These are phyloP conservation scores for Apoderus coryli DNA, from an alignment of 2,888 invertebrate species.

Conservation along the genomic window DNA sequence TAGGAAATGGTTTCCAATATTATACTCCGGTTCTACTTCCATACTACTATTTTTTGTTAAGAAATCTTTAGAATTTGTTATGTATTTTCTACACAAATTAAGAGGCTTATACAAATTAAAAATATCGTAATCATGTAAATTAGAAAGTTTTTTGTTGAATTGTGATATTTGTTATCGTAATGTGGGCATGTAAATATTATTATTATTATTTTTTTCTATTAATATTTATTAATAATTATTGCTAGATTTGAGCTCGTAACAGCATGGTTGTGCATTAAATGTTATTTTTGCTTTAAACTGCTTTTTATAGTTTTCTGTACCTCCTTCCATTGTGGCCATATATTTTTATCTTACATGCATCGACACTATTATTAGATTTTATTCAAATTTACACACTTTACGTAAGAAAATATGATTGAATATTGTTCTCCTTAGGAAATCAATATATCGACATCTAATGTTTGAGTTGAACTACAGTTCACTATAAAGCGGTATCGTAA, in stretches of 20 bases:
- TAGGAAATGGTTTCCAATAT: conserved; percentile 28
- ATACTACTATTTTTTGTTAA: conserved; percentile 26
- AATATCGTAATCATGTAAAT: conserved; percentile 12
- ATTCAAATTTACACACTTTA: too few relatives aligned
- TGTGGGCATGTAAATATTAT: conserved; percentile 14
- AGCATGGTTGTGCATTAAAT: conserved; percentile 25
- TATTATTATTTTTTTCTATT: conserved; percentile 12
- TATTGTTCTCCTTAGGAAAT: too few relatives aligned
- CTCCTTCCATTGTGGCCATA: conserved; percentile 11
- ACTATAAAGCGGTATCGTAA: too few relatives aligned
- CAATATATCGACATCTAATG: too few relatives aligned
- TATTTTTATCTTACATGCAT: too few relatives aligned
- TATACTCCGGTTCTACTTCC: conserved; percentile 26
- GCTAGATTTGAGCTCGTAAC: conserved; percentile 23
- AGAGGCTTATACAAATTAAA: conserved; percentile 19
- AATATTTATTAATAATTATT: conserved; percentile 13
- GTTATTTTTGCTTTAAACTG: conserved; percentile 20
- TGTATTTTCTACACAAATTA: conserved; percentile 25
- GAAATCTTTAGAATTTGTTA: conserved; percentile 23
- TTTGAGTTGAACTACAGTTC: too few relatives aligned
- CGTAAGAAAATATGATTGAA: too few relatives aligned
- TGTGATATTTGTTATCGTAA: too few relatives aligned
- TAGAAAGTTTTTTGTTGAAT: too few relatives aligned
- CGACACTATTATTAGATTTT: too few relatives aligned
- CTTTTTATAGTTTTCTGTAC: conserved; percentile 19